A percentile compares a stretch with the other conserved stretches of the same genome.
These are phyloP conservation scores for Amia ocellicauda DNA, from an alignment of 2,113 vertebrate genomes.

Conservation along the genomic window DNA sequence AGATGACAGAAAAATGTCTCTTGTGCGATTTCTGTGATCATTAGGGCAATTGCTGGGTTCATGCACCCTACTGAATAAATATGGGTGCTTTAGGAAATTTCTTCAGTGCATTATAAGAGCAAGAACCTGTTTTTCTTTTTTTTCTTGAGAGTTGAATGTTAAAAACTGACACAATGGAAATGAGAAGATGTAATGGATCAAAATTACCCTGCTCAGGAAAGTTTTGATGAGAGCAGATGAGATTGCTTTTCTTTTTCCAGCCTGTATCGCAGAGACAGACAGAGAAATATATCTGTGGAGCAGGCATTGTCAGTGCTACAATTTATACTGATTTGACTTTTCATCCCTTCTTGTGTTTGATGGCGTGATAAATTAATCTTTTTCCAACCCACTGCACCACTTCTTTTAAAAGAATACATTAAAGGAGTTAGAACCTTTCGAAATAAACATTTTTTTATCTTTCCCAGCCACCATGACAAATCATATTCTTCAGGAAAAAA, in stretches of 20 bases:
- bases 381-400: slow-evolving; percentile 71
- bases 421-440: slow-evolving; percentile 59
- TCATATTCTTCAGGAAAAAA: slow-evolving; percentile 55
- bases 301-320: slow-evolving; percentile 69
- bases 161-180: slow-evolving; percentile 59
- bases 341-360: slow-evolving; percentile 74
- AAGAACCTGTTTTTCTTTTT: too few relatives aligned
- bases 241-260: slow-evolving; percentile 54
- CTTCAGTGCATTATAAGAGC: too few relatives aligned
- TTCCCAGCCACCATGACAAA: slow-evolving; percentile 70
- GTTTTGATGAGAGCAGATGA: slow-evolving; percentile 67
- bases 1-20: too few relatives aligned
- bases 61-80: too few relatives aligned
- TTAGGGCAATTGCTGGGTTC: too few relatives aligned
- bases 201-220: slow-evolving; percentile 71
- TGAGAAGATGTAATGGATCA: slow-evolving; percentile 69
- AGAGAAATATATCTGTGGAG: slow-evolving; percentile 74
- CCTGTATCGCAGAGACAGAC: slow-evolving; percentile 54
- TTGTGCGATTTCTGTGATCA: too few relatives aligned
- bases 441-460: slow-evolving; percentile 67
- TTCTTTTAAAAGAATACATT: slow-evolving; percentile 78
- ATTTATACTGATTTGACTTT: slow-evolving; percentile 72
- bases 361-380: slow-evolving; percentile 80
- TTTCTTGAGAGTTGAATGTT: too few relatives aligned
- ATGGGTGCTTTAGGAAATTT: too few relatives aligned